Base-by-base conservation (phyloP, 2,888 invertebrate species). In the Antheraea yamamai region DNA sequence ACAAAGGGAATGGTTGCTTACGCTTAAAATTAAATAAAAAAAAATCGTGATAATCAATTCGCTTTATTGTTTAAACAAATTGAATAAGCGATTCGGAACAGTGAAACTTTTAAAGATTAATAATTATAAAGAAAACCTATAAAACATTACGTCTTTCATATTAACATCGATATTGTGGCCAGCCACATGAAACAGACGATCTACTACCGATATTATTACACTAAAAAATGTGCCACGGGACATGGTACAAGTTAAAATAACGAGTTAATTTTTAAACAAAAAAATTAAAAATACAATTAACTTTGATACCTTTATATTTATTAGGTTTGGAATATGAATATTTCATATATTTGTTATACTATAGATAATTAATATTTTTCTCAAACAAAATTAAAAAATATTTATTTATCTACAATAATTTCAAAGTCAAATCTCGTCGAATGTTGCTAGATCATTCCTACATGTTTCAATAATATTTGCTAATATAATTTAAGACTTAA, bases 1-100 rank as follows among this genome's bases (percentile, higher is more conserved):
- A 64, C 61, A 8, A 16, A 30, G 30, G 64, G 64, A 66, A 66
- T 23, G 6, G 47, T 47, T 10, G 47, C 14, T 66, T 23, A 23
- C 10, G 23, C 23, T 66, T 66, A 16, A 26, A 30, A 66, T 30
- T 26, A 82, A 85, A 83, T 81, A 83, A 87, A 88, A 88, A 88
- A 82, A 88, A 88, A 82, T 10, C 30, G 83, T 85, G 79, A 81
- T 78, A 80, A 80, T 83, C 94, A 94, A 94, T 94, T 93, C 94
- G 94, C 88, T 89, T 94, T 94, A 94, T 94, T 94, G 93, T 94
- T 91, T 90, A 91, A 83, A 93, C 94, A 94, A 94, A 94, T 94
- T 93, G 94, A 91, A 88, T 85, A 89, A 87, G 85, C 88, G 87
- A 91, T 85, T 91, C 85, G 87, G 89, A 91, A 93, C 88, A 92